Base-by-base conservation (phyloP, 2,888 invertebrate genomes). In the Agrochola macilenta region DNA sequence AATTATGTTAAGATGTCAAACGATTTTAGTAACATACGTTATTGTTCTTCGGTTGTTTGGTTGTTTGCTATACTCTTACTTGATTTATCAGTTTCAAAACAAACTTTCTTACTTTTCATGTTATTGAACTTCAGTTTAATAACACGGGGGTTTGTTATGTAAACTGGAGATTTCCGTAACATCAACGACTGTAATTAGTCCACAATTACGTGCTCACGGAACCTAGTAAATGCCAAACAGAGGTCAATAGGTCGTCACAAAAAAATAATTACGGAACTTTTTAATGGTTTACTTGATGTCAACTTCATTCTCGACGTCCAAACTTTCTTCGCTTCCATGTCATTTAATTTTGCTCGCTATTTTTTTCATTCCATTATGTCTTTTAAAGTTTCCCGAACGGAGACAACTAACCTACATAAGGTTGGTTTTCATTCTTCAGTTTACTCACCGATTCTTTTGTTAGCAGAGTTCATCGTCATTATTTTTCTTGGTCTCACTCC, bases 371-470 rank as follows among this genome's bases (percentile, higher is more conserved):
- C 73, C 78, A 85, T 85, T 78, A 87, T 87, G 69, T 82, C 68
- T 82, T 85, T 85, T 79, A 82, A 85, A 85, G 88, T 85, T 85
- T 88, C 64, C 69, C 74, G 78, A 81, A 81, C 74, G 72, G 58
- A 85, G 85, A 85, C 76, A 80, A 86, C 82, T 85, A 88, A 78
- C 86, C 81, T 78, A 84, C 81, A 80, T 88, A 88, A 78, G 76
- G 76, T 78, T 73, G 74, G 74, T 79, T 79, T 76, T 82, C 75
- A 76, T 79, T 74, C 83, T 88, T 73, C 87, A 75, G 86, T 85
- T 85, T 85, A 69, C 88, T 85, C 74, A 70, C 78, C 74, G 87
- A 86, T 87, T 87, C 88, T 84, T 88, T 83, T 79, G 87, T 87
- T 81, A 74, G 71, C 68, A 30, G 65, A 74, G 78, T 84, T 78